Conservation (phyloP, 2,888 invertebrate species). For the Apomyelois bistriatella region DNA sequence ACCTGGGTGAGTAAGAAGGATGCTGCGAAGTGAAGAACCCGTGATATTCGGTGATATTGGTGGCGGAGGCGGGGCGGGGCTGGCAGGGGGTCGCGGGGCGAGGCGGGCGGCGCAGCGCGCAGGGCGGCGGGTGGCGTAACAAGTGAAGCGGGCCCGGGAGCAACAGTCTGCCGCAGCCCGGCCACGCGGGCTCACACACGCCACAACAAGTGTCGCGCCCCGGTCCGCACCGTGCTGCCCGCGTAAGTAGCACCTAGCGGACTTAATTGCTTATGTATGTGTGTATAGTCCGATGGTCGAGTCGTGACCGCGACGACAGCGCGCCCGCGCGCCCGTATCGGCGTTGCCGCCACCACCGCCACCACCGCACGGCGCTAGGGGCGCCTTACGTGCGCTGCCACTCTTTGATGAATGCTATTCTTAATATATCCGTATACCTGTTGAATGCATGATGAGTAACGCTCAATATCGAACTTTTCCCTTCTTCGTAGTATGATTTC, state of each 20-base stretch:
- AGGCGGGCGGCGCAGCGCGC: conserved; percentile 44
- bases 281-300: conserved; percentile 35
- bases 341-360: conserved; percentile 20
- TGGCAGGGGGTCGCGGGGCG: conserved; percentile 42
- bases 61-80: conserved; percentile 62
- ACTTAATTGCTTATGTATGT: conserved; percentile 47
- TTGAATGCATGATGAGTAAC: conserved; percentile 60
- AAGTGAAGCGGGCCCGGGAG: conserved; percentile 78
- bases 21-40: conserved; percentile 68
- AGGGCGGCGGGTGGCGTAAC: conserved; percentile 72
- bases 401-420: conserved; percentile 45
- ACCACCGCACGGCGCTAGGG: conserved; percentile 23
- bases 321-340: conserved; percentile 16
- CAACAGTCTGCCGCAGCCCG: conserved; percentile 80
- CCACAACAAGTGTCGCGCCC: conserved; percentile 51
- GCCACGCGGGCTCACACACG: conserved; percentile 72
- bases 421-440: conserved; percentile 56
- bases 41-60: conserved; percentile 68
- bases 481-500: not conserved
- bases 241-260: conserved; percentile 65
- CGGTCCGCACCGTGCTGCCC: conserved; percentile 43
- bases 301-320: conserved; percentile 18
- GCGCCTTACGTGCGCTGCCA: conserved; percentile 28
- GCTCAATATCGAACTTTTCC: conserved; percentile 18
- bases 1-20: conserved; percentile 56